Conservation (phyloP, 1,140 invertebrate species). For the Rhynchophorus ferrugineus region DNA sequence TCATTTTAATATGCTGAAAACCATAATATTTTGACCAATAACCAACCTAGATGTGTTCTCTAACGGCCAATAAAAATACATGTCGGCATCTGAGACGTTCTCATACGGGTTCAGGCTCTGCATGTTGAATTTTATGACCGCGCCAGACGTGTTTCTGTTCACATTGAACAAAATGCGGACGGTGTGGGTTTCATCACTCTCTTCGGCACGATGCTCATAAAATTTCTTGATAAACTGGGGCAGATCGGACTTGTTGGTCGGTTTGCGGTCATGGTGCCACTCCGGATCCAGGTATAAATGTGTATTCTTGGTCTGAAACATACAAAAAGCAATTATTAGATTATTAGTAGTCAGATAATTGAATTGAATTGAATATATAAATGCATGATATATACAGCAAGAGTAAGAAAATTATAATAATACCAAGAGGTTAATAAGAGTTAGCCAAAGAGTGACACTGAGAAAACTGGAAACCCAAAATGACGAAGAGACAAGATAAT, state of each 20-base stretch:
- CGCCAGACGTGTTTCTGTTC: conserved; percentile 19
- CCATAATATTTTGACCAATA: neutral
- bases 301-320: neutral
- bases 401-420: too few species aligned
- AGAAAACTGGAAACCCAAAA: too few species aligned
- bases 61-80: conserved; percentile 32
- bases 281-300: conserved; percentile 23
- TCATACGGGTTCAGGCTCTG: conserved; percentile 19
- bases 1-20: too few species aligned
- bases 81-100: conserved; percentile 26
- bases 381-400: too few species aligned
- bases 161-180: conserved; percentile 25
- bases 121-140: conserved; percentile 31
- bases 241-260: conserved; percentile 13
- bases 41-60: conserved; percentile 22
- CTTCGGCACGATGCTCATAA: conserved; percentile 15
- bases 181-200: conserved; percentile 13
- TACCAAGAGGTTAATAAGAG: too few species aligned
- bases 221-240: conserved; percentile 25
- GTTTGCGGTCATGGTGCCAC: conserved; percentile 25
- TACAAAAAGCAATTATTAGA: neutral
- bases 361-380: too few species aligned
- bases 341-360: too few species aligned
- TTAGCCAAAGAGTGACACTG: too few species aligned
- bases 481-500: too few species aligned